phyloP scores from a whole-genome alignment of 2,888 invertebrate species.

The Coelopa pilipes region DNA sequence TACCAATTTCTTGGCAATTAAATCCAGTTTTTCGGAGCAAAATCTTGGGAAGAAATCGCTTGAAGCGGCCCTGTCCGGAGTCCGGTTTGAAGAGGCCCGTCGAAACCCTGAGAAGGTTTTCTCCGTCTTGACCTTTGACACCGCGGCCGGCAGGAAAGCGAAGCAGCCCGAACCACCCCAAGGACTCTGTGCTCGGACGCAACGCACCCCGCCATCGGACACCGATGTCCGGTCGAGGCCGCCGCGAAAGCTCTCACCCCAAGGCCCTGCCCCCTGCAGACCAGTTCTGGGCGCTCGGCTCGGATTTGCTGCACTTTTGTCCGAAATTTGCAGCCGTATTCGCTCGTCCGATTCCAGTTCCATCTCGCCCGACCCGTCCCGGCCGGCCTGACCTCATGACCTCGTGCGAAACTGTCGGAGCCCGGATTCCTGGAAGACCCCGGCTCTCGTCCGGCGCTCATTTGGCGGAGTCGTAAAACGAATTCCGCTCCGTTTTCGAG shows the following conservation, averaged over 20 bases:
- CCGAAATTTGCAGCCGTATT: slow-evolving; percentile 4
- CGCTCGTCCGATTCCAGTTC: slow-evolving; percentile 21
- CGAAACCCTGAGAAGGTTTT: slow-evolving; percentile 47
- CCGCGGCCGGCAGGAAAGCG: slow-evolving; percentile 11
- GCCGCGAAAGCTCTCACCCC: too few species aligned
- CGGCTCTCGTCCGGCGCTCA: slow-evolving; percentile 9
- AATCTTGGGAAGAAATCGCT: slow-evolving; percentile 34
- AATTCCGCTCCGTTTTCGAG: not conserved
- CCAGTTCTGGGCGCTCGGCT: slow-evolving; percentile 13
- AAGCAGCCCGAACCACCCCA: slow-evolving; percentile 25
- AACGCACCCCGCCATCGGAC: slow-evolving; percentile 23
- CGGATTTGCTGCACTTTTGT: not conserved
- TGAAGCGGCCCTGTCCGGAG: too few species aligned
- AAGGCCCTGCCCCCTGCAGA: not conserved
- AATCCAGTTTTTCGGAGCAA: slow-evolving; percentile 40
- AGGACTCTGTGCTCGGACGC: not conserved
- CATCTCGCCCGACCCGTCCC: slow-evolving; percentile 18
- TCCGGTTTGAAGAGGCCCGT: slow-evolving; percentile 26
- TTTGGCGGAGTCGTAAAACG: slow-evolving; percentile 29
- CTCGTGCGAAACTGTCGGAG: slow-evolving; percentile 39
- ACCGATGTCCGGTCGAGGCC: slow-evolving; percentile 1
- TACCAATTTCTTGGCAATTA: not conserved
- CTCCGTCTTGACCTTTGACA: slow-evolving; percentile 46
- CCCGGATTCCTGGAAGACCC: slow-evolving; percentile 24
- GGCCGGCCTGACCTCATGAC: slow-evolving; percentile 36